phyloP scores from a whole-genome alignment of 2,888 invertebrate species.

The Drosophila nr. fundita region DNA sequence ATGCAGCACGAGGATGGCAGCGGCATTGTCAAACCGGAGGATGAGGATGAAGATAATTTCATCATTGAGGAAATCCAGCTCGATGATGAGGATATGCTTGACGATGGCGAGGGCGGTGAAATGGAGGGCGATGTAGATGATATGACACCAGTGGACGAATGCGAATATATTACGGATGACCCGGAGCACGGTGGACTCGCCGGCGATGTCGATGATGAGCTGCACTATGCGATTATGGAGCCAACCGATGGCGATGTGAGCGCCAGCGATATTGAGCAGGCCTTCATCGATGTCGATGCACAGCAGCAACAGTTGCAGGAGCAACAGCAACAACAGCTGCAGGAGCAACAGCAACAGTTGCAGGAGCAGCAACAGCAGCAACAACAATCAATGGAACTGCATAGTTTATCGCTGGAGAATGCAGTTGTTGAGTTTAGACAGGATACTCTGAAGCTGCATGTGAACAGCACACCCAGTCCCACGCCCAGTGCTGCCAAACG shows the following conservation, averaged over 20 bases:
- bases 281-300: slow-evolving; percentile 60
- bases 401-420: slow-evolving; percentile 67
- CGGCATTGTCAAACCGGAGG: slow-evolving; percentile 65
- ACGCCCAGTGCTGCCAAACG: slow-evolving; percentile 64
- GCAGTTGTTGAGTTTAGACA: slow-evolving; percentile 70
- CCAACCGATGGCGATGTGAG: slow-evolving; percentile 68
- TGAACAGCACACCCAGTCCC: slow-evolving; percentile 60
- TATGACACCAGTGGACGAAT: slow-evolving; percentile 72
- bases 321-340: slow-evolving; percentile 28
- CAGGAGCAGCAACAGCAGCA: slow-evolving; percentile 43
- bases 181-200: slow-evolving; percentile 64
- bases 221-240: slow-evolving; percentile 81
- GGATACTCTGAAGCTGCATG: slow-evolving; percentile 55
- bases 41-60: slow-evolving; percentile 75
- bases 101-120: slow-evolving; percentile 67
- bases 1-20: slow-evolving; percentile 62
- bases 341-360: slow-evolving; percentile 21
- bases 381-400: slow-evolving; percentile 54
- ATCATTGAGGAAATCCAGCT: slow-evolving; percentile 83
- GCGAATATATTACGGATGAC: slow-evolving; percentile 71
- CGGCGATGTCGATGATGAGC: slow-evolving; percentile 72
- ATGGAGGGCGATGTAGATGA: slow-evolving; percentile 62
- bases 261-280: slow-evolving; percentile 72
- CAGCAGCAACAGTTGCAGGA: slow-evolving; percentile 36
- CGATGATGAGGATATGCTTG: slow-evolving; percentile 81